phyloP scores from a whole-genome alignment of 2,113 vertebrate genomes.

The Hiodon alosoides region DNA sequence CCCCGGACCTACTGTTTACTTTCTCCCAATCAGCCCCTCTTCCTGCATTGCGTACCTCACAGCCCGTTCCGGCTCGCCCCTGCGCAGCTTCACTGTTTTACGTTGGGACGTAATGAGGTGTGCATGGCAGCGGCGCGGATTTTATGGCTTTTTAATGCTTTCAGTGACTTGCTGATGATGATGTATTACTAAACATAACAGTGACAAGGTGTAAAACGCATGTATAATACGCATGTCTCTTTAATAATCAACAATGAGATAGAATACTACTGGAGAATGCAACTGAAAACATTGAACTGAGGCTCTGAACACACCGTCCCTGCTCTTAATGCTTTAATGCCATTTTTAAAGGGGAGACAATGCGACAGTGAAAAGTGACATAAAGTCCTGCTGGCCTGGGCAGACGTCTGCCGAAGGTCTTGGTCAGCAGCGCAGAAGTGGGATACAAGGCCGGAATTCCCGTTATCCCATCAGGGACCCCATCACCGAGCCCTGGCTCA shows the following conservation, averaged over 20 bases:
- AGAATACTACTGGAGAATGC: constrained; percentile 20
- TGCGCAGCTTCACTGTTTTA: constrained; percentile 16
- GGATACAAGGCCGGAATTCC: background rate
- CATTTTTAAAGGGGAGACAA: constrained; percentile 1
- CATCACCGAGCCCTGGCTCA: constrained; percentile 14
- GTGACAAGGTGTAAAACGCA: constrained; percentile 28
- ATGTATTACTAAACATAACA: constrained; percentile 42
- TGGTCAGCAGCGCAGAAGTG: too few relatives aligned
- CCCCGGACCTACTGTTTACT: constrained; percentile 35
- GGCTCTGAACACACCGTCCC: constrained; percentile 6
- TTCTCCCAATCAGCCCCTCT: background rate
- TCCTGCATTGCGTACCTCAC: background rate
- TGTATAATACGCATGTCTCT: constrained; percentile 3
- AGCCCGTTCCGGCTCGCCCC: background rate
- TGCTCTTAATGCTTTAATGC: constrained; percentile 19
- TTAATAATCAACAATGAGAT: constrained; percentile 20
- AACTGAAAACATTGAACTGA: constrained; percentile 8
- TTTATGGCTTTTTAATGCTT: constrained; percentile 60
- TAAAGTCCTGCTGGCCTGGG: background rate
- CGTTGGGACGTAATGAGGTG: constrained; percentile 30
- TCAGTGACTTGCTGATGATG: constrained; percentile 37
- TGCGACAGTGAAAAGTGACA: too few relatives aligned
- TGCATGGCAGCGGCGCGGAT: constrained; percentile 36
- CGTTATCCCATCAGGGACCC: too few relatives aligned
- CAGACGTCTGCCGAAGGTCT: background rate